Percentiles rank a stretch among this genome's conserved stretches.
phyloP scores from a whole-genome alignment of 2,888 invertebrate species.

The Ophion costatus region DNA sequence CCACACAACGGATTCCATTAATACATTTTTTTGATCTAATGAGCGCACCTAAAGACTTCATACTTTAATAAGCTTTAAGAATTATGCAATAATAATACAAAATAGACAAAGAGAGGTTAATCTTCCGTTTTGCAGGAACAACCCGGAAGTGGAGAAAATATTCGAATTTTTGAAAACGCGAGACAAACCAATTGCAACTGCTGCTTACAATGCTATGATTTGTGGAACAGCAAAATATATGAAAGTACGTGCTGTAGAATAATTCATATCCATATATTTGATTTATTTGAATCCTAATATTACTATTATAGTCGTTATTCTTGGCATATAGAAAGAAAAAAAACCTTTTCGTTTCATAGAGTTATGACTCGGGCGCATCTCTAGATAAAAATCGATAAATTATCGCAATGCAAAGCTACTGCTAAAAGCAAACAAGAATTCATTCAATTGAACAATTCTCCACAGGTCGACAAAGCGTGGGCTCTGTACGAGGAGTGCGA shows the following conservation, averaged over 20 bases:
- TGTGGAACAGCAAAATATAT: constrained; percentile 92
- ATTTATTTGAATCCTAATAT: not conserved
- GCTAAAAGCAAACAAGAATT: too few relatives aligned
- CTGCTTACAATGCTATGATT: constrained; percentile 91
- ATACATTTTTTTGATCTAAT: too few relatives aligned
- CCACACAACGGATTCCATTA: too few relatives aligned
- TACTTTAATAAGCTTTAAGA: too few relatives aligned
- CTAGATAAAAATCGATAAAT: not conserved
- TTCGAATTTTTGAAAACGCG: constrained; percentile 88
- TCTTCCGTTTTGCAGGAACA: constrained; percentile 65
- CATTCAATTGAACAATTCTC: not conserved
- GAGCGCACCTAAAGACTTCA: too few relatives aligned
- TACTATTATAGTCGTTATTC: not conserved
- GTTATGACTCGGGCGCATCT: too few relatives aligned
- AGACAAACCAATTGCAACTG: constrained; percentile 85
- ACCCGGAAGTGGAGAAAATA: constrained; percentile 87
- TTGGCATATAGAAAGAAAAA: not conserved
- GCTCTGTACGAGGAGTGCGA: constrained; percentile 87
- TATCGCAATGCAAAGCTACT: too few relatives aligned
- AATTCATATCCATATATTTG: not conserved
- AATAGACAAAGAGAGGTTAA: not conserved
- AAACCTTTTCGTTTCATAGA: too few relatives aligned
- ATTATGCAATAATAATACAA: too few relatives aligned
- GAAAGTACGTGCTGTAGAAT: constrained; percentile 83
- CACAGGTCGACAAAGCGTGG: constrained; percentile 87